Base-by-base conservation (phyloP, 2,888 invertebrate genomes). In the Ferrisia virgata region DNA sequence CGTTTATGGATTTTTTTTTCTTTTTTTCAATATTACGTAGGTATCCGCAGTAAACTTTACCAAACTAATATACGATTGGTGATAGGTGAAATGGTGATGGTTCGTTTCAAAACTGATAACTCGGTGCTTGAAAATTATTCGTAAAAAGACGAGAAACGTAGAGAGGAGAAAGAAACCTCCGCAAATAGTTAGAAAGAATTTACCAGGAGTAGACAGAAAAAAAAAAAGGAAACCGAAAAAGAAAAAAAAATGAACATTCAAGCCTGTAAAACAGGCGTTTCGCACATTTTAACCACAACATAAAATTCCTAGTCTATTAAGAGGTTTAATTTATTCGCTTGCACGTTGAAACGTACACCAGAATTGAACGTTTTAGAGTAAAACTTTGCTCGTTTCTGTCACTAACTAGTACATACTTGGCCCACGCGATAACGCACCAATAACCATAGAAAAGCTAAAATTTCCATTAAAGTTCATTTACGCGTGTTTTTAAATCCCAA, bases 381-480 rank as follows among this genome's bases (percentile, higher is more conserved):
- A 64, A 64, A 64, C 58, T 64, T 64, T 64, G 25, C 58, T 64
- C 58, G 58, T 64, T 64, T 64, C 58, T 64, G 58, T 64, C 58
- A 64, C 58, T 64, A 28, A 25, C 47, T 18, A 18, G 47, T 47
- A 47, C 47, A 47, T 18, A 47, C 58, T 64, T 64, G 58, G 58
- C 58, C 58, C 28, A 64, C 25, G 58, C 58, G 58, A 64, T 64
- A 64, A 64, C 58, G 58, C 58, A 64, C 58, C 58, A 64, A 64
- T 64, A 64, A 64, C 58, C 58, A 64, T 64, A 64, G 58, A 64
- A 64, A 64, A 64, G 58, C 58, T 64, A 64, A 64, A 64, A 64
- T 64, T 64, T 64, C 58, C 58, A 64, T 64, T 64, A 64, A 64
- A 64, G 58, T 64, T 64, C 58, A 64, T 64, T 64, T 64, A 64